phyloP scores from a whole-genome alignment of 2,113 vertebrate genomes.

The Cnemophilus loriae region DNA sequence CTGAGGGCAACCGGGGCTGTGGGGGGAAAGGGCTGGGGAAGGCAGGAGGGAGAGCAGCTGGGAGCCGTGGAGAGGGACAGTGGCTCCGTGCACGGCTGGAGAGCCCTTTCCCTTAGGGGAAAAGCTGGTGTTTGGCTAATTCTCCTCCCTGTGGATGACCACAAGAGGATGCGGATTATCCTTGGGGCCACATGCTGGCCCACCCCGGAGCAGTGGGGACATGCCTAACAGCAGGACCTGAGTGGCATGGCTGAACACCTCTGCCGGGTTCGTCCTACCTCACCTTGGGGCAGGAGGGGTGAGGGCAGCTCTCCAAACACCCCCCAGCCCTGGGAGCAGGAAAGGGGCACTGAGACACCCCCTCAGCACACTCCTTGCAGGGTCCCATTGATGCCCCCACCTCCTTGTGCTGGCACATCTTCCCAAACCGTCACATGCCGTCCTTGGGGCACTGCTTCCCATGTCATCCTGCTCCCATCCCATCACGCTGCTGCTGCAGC shows the following conservation, averaged over 20 bases:
- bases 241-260: not conserved
- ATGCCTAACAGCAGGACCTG: not conserved
- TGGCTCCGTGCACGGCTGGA: not conserved
- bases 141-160: not conserved
- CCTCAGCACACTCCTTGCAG: not conserved
- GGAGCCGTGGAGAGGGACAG: not conserved
- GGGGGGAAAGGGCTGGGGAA: not conserved
- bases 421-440: not conserved
- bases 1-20: not conserved
- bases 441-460: not conserved
- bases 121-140: not conserved
- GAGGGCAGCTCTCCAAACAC: not conserved
- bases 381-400: not conserved
- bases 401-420: not conserved
- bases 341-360: not conserved
- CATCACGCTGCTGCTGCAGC: not conserved
- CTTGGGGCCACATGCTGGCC: not conserved
- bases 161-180: not conserved
- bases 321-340: not conserved
- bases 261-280: too few species aligned
- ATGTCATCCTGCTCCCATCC: fast-evolving
- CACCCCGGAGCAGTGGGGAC: not conserved
- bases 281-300: not conserved
- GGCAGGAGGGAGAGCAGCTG: not conserved
- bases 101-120: not conserved